Conservation (phyloP, 1,140 invertebrate species). For the Zelostemma sp. region DNA sequence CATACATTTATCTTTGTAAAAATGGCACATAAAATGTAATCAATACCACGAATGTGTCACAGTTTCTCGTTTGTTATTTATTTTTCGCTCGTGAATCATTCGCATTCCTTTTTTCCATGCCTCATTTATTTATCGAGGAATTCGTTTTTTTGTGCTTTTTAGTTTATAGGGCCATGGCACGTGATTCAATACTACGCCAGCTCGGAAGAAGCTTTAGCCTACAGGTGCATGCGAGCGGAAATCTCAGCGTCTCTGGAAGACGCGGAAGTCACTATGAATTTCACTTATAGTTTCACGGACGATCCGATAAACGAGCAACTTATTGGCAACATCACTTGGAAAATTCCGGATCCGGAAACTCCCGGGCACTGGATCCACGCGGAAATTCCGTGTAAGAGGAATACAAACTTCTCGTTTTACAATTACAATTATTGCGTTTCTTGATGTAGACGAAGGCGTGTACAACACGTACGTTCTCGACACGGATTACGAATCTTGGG, state of each 20-base stretch:
- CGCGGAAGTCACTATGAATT: constrained; percentile 83
- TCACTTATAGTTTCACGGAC: constrained; percentile 86
- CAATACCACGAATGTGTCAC: too few relatives aligned
- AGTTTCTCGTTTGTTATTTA: too few relatives aligned
- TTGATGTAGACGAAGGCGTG: constrained; percentile 82
- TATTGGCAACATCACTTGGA: constrained; percentile 88
- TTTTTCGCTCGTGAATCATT: too few relatives aligned
- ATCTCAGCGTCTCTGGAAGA: constrained; percentile 73
- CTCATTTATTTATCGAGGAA: too few relatives aligned
- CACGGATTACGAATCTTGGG: constrained; percentile 85
- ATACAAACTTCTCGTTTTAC: too few relatives aligned
- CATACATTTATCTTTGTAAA: too few relatives aligned
- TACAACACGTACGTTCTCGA: constrained; percentile 90
- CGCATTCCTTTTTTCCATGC: too few relatives aligned
- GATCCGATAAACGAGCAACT: constrained; percentile 84
- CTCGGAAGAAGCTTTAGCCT: constrained; percentile 84
- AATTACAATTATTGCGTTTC: constrained; percentile 9
- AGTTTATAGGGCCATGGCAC: constrained; percentile 86
- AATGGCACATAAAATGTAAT: too few relatives aligned
- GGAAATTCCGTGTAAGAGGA: constrained; percentile 81
- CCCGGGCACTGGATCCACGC: constrained; percentile 88
- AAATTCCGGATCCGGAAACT: constrained; percentile 77
- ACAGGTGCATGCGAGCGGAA: constrained; percentile 85
- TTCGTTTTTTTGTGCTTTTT: not conserved
- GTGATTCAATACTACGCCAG: constrained; percentile 89